Base-by-base conservation (phyloP, 1,140 invertebrate species). In the Drosophila auraria region DNA sequence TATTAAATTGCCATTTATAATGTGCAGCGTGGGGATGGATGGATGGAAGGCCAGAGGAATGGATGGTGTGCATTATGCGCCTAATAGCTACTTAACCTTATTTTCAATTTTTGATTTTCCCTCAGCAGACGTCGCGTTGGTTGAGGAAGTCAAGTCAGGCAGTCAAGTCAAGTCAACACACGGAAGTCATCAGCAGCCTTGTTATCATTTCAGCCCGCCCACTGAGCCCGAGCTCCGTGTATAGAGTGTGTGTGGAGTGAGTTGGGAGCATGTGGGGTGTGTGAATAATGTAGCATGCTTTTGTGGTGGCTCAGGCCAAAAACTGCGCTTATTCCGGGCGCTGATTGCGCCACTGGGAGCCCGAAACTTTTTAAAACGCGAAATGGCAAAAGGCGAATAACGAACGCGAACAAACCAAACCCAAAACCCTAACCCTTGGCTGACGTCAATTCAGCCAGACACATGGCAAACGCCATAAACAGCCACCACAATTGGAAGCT, bases 11-110 rank as follows among this genome's bases (percentile, higher is more conserved):
- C 60, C 70, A 89, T 83, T 80, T 80, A 74, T 58, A 68, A 62
- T 68, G 58, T 68, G 74, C 74, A 70, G 17, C 25, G 11, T 20
- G 11, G 20, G 45, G 30, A 3, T 15, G n/a, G 20, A 9, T n/a
- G 14, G 40, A n/a, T n/a, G 15, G 49, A 6, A 1, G 53, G 53
- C 14, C 14, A n/a, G n/a, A 17, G 30, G 51, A 17, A 38, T 56
- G 20, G 17, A 38, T 56, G 17, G 25, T 36, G 44, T 54, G 56
- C 78, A 81, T 84, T 89, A 76, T 89, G 75, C 58, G 53, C 50
- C 53, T 89, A 89, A 89, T 90, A 89, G 86, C 86, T 84, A 89
- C 86, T 89, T 89, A 89, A 84, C 86, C 86, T 90, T 89, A 89
- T 89, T 89, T 89, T 89, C 86, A 90, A 89, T 89, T 90, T 87